Evolutionary conservation across 2,888 invertebrate species (phyloP).

Genomic region (Scaptomyza reducta): DNA sequence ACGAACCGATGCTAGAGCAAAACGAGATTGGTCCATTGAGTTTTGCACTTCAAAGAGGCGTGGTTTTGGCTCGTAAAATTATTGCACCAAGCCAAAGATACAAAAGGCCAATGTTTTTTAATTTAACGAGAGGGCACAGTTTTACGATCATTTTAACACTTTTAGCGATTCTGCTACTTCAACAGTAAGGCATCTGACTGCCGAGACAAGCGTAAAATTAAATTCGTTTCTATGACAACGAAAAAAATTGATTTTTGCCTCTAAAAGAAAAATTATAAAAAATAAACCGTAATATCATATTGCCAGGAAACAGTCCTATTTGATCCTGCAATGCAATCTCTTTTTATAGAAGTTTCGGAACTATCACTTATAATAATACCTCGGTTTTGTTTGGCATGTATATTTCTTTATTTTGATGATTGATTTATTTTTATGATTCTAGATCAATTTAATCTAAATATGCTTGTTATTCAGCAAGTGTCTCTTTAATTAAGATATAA

Average conservation of each 20-base stretch:
- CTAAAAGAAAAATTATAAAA: slow-evolving; percentile 33
- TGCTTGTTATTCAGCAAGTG: no score
- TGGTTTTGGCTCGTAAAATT: slow-evolving; percentile 65
- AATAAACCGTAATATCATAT: neutral
- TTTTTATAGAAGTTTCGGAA: neutral
- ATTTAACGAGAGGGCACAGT: slow-evolving; percentile 60
- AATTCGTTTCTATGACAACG: slow-evolving; percentile 72
- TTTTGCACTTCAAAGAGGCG: slow-evolving; percentile 35
- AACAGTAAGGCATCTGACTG: slow-evolving; percentile 8
- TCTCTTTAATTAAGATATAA: slow-evolving; percentile 79
- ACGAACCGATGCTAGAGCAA: slow-evolving; percentile 41
- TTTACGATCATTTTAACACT: slow-evolving; percentile 75
- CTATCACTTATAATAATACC: neutral
- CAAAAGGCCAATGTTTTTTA: slow-evolving; percentile 52
- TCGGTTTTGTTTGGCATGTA: no score
- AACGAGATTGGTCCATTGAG: slow-evolving; percentile 24
- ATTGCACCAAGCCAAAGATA: slow-evolving; percentile 67
- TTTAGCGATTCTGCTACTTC: slow-evolving; percentile 35
- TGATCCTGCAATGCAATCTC: neutral
- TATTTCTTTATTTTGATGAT: no score
- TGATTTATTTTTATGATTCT: no score
- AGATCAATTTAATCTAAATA: no score
- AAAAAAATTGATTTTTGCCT: slow-evolving; percentile 54
- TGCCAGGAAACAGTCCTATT: neutral
- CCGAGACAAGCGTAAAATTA: slow-evolving; percentile 82